Base-by-base conservation (phyloP, 2,113 vertebrate genomes). In the Aegotheles bennettii region DNA sequence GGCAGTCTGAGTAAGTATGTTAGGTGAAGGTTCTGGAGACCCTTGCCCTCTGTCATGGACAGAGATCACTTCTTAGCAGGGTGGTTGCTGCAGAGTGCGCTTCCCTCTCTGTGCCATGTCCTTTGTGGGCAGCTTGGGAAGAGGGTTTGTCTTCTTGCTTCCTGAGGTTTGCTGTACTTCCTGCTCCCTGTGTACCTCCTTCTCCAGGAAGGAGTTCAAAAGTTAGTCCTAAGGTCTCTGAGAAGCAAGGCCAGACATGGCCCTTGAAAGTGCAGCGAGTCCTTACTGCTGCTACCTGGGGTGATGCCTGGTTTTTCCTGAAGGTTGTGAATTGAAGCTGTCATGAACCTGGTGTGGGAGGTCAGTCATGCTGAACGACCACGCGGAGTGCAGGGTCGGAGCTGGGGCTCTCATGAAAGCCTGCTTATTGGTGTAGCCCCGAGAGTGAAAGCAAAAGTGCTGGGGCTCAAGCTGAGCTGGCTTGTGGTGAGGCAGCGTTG, bases 361-460 rank as follows among this genome's bases (percentile, higher is more conserved):
- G n/a, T 67, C n/a, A 6, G 56, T 61, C 8, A 3, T 1, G 0
- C 35, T 2, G 0, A 36, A 40, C 1, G 6, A 14, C 25, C 1
- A 0, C 6, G 2, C 5, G 9, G n/a, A 54, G 28, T 15, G 31
- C 16, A 61, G 20, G 20, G 11, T 40, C 31, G 13, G 16, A 57
- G 7, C 20, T 3, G 3, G 29, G 28, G 21, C n/a, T 56, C 2
- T 0, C 9, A 0, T 11, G 24, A 8, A 75, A 76, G 53, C 13
- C 3, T 60, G 54, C 4, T 1, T n/a, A 0, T 9, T 74, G 28
- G 20, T 17, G 3, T 56, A 13, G 56, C 4, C 21, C 16, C 28
- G 21, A 87, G 23, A 65, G 9, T 45, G 36, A 75, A 68, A 68
- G 31, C 25, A 14, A 16, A 89, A 61, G n/a, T 2, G 0, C 2